These are phyloP conservation scores for Turnix velox DNA, from an alignment of 2,113 vertebrate species.

Conservation along the genomic window DNA sequence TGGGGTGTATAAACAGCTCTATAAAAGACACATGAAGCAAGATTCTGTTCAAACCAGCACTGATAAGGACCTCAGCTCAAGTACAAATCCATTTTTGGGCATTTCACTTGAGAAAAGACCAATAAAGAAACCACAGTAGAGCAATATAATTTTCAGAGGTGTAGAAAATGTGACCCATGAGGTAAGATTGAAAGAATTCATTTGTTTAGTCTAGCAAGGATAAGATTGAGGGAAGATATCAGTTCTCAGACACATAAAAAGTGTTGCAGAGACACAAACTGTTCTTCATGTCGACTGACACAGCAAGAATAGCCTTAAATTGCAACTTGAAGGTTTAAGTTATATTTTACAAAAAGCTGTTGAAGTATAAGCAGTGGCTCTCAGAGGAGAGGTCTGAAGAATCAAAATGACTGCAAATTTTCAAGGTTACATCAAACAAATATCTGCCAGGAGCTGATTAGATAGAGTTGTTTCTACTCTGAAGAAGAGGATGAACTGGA, in stretches of 20 bases:
- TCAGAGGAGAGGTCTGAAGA: background rate
- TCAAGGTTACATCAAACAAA: background rate
- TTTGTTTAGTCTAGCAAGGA: background rate
- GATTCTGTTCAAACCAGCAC: background rate
- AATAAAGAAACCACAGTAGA: background rate
- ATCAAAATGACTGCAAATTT: background rate
- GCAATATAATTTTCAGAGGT: background rate
- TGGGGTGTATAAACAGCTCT: background rate
- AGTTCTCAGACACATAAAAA: background rate
- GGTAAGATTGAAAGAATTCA: background rate
- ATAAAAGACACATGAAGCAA: background rate
- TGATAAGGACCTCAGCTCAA: background rate
- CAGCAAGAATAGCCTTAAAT: background rate
- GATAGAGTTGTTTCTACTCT: background rate
- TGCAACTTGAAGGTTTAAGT: background rate
- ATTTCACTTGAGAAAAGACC: background rate
- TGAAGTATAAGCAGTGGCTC: background rate
- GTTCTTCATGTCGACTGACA: background rate
- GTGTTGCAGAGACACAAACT: background rate
- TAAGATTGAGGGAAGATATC: background rate
- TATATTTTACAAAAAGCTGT: background rate
- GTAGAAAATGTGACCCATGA: background rate
- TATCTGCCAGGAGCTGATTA: background rate
- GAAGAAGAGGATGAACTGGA: background rate
- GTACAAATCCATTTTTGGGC: background rate